phyloP scores from a whole-genome alignment of 2,888 invertebrate genomes.

The Andrena dorsata region DNA sequence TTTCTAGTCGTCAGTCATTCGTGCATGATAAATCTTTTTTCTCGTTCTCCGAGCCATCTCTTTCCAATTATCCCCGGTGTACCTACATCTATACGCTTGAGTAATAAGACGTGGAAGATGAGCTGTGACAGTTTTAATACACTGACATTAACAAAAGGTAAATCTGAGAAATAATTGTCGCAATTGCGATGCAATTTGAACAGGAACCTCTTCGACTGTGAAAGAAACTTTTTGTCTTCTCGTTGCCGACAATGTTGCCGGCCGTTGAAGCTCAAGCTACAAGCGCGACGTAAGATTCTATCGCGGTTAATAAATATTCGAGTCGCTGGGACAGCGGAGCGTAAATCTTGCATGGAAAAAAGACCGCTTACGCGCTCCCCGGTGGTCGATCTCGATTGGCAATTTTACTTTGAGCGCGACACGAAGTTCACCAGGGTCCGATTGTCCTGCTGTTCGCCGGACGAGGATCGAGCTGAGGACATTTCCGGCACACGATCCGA shows the following conservation, averaged over 20 bases:
- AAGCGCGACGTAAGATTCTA: constrained; percentile 22
- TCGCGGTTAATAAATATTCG: constrained; percentile 31
- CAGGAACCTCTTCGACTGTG: not conserved
- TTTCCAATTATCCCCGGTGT: not conserved
- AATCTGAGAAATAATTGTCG: too few species aligned
- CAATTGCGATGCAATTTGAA: too few species aligned
- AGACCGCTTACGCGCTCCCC: constrained; percentile 13
- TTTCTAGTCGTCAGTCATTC: constrained; percentile 61
- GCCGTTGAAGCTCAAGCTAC: constrained; percentile 5
- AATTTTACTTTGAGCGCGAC: constrained; percentile 35
- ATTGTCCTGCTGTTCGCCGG: constrained; percentile 28
- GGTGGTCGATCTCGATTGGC: constrained; percentile 48
- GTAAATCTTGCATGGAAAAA: constrained; percentile 45
- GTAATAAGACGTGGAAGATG: not conserved
- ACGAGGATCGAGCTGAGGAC: constrained; percentile 35
- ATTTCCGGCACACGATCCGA: constrained; percentile 45
- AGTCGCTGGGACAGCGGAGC: constrained; percentile 22
- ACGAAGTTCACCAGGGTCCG: constrained; percentile 25
- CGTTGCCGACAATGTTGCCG: not conserved
- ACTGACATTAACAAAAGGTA: not conserved
- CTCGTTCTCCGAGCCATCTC: not conserved
- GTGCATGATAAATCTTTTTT: constrained; percentile 3
- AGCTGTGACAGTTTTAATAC: too few species aligned
- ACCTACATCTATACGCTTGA: not conserved
- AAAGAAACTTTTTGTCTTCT: not conserved